Percentiles rank a stretch among this genome's conserved stretches.
phyloP scores from a whole-genome alignment of 2,888 invertebrate species.

The Sinotaia quadrata region DNA sequence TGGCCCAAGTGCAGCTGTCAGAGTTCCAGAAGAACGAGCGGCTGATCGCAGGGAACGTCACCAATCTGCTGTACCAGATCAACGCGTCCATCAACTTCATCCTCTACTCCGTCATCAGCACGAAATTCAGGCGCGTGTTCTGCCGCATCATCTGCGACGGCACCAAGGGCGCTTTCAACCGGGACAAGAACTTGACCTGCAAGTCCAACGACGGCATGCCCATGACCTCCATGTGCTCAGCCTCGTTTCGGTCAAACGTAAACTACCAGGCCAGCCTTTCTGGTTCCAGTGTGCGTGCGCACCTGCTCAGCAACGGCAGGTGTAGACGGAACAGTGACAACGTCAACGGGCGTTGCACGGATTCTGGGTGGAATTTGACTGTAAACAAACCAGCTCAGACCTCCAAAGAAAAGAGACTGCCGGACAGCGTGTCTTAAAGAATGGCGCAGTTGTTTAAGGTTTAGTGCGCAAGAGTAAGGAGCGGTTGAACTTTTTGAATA shows the following conservation, averaged over 20 bases:
- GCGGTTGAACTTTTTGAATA: too few relatives aligned
- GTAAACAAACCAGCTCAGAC: slow-evolving; percentile 8
- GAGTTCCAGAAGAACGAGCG: slow-evolving; percentile 41
- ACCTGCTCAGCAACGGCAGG: background rate
- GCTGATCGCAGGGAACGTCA: slow-evolving; percentile 78
- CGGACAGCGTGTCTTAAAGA: background rate
- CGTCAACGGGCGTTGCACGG: slow-evolving; percentile 23
- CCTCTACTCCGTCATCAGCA: slow-evolving; percentile 83
- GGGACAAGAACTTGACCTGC: slow-evolving; percentile 14
- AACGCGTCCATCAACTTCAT: slow-evolving; percentile 86
- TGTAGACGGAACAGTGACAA: slow-evolving; percentile 27
- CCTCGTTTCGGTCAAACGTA: slow-evolving; percentile 8
- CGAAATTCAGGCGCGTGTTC: slow-evolving; percentile 80
- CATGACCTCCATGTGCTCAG: slow-evolving; percentile 14
- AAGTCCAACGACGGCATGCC: slow-evolving; percentile 21
- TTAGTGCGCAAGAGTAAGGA: too few relatives aligned
- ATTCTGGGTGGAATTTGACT: too few relatives aligned
- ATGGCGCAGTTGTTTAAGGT: slow-evolving; percentile 10
- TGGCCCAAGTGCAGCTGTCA: slow-evolving; percentile 36
- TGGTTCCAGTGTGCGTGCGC: slow-evolving; percentile 4
- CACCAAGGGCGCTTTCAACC: background rate
- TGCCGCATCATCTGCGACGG: slow-evolving; percentile 44
- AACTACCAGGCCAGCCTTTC: too few relatives aligned
- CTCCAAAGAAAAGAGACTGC: slow-evolving; percentile 19
- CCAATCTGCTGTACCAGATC: slow-evolving; percentile 80